Conservation (phyloP, 2,888 invertebrate genomes). For the Agrochola lychnidis region DNA sequence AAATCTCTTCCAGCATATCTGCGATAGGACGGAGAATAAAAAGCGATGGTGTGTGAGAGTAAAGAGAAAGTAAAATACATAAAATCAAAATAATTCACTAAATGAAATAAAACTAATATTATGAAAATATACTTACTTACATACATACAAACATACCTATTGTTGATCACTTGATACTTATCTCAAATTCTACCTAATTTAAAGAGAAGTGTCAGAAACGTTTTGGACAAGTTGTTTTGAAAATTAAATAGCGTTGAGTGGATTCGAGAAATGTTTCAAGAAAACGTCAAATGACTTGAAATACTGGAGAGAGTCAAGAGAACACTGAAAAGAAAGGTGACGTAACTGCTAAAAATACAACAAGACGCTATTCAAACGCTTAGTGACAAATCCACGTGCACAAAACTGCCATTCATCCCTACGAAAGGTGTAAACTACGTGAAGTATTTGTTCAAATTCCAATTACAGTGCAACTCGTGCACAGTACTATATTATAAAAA, state of each 20-base stretch:
- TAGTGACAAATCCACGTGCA: conserved; percentile 12
- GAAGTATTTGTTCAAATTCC: conserved; percentile 63
- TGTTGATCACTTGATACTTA: background rate
- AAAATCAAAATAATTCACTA: no score
- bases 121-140: no score
- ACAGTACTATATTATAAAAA: conserved; percentile 84
- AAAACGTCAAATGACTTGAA: background rate
- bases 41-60: no score
- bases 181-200: background rate
- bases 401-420: conserved; percentile 12
- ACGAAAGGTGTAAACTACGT: conserved; percentile 46
- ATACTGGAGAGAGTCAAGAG: background rate
- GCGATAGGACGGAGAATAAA: no score
- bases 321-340: background rate
- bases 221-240: background rate
- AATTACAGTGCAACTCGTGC: conserved; percentile 56
- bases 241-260: background rate
- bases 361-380: background rate
- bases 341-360: background rate
- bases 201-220: background rate
- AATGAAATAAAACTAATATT: no score
- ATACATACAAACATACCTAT: no score
- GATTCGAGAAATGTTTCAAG: background rate
- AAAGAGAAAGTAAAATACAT: no score
- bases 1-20: no score